phyloP scores from a whole-genome alignment of 1,140 invertebrate species.

The Drosophila mojavensis region DNA sequence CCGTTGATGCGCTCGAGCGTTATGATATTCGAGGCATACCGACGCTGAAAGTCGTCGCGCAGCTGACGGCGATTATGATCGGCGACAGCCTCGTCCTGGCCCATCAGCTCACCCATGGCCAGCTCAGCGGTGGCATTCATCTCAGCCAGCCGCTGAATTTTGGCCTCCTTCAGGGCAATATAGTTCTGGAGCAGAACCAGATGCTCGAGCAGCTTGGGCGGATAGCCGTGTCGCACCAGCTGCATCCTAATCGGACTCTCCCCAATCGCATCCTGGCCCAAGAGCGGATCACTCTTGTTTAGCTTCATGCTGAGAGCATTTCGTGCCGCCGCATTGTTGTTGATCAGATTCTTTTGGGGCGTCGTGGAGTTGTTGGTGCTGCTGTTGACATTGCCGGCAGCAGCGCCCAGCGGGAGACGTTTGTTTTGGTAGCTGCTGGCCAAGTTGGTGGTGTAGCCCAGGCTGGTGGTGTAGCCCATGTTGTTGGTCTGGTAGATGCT shows the following conservation, averaged over 20 bases:
- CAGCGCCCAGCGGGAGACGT: constrained; percentile 19
- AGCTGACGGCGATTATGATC: constrained; percentile 49
- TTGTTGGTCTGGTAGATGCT: constrained; percentile 79
- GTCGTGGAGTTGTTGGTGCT: constrained; percentile 83
- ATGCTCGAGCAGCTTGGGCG: constrained; percentile 92
- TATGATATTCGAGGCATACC: constrained; percentile 94
- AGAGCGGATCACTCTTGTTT: constrained; percentile 85
- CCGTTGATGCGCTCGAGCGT: constrained; percentile 96
- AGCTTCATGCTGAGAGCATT: constrained; percentile 74
- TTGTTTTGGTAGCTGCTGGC: constrained; percentile 49
- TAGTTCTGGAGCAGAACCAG: constrained; percentile 94
- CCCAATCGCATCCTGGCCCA: constrained; percentile 84
- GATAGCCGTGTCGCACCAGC: constrained; percentile 88
- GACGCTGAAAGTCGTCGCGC: constrained; percentile 93
- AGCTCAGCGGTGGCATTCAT: constrained; percentile 97
- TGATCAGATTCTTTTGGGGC: constrained; percentile 57
- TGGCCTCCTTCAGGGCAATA: constrained; percentile 93
- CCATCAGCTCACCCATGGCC: constrained; percentile 85
- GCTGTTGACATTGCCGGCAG: constrained; percentile 59
- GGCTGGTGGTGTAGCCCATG: constrained; percentile 62
- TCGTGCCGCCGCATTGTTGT: constrained; percentile 61
- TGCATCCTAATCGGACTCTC: constrained; percentile 67
- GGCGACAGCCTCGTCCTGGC: constrained; percentile 74
- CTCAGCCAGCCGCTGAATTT: constrained; percentile 91
- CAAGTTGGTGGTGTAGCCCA: constrained; percentile 64